Conservation (phyloP, 2,797 vertebrate species). For the Siniperca obscura region DNA sequence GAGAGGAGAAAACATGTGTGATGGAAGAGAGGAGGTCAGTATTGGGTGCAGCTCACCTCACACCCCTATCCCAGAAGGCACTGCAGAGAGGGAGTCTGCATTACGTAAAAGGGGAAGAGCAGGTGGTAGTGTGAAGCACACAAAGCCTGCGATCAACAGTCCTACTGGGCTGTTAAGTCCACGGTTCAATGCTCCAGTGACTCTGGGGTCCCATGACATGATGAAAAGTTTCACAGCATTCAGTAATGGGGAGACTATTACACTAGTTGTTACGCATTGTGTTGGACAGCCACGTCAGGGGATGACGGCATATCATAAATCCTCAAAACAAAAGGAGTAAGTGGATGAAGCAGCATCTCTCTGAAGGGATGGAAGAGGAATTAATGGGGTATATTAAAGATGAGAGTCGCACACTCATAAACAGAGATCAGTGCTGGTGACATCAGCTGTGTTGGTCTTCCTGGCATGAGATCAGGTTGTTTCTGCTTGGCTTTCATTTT, state of each 20-base stretch:
- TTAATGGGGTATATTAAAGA: slow-evolving; percentile 49
- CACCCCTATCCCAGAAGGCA: slow-evolving; percentile 71
- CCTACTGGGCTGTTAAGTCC: slow-evolving; percentile 48
- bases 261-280: slow-evolving; percentile 55
- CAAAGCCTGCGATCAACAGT: slow-evolving; percentile 49
- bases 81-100: slow-evolving; percentile 55
- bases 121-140: slow-evolving; percentile 60
- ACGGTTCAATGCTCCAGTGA: slow-evolving; percentile 63
- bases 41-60: slow-evolving; percentile 75
- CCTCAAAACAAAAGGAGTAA: slow-evolving; percentile 54
- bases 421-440: slow-evolving; percentile 48
- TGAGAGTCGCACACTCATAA: slow-evolving; percentile 24
- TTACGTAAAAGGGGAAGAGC: slow-evolving; percentile 70
- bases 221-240: slow-evolving; percentile 67
- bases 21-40: slow-evolving; percentile 67
- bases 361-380: slow-evolving; percentile 42
- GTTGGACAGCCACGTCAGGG: slow-evolving; percentile 56
- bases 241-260: slow-evolving; percentile 64
- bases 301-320: slow-evolving; percentile 72
- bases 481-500: slow-evolving; percentile 20
- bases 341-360: slow-evolving; percentile 55
- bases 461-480: slow-evolving; percentile 6
- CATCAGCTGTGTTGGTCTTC: slow-evolving; percentile 37
- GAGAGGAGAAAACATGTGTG: slow-evolving; percentile 48
- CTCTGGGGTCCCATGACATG: slow-evolving; percentile 66